A percentile compares a stretch with the other conserved stretches of the same genome.
Conservation (phyloP, 2,113 vertebrate genomes). For the Sakesphorus luctuosus region DNA sequence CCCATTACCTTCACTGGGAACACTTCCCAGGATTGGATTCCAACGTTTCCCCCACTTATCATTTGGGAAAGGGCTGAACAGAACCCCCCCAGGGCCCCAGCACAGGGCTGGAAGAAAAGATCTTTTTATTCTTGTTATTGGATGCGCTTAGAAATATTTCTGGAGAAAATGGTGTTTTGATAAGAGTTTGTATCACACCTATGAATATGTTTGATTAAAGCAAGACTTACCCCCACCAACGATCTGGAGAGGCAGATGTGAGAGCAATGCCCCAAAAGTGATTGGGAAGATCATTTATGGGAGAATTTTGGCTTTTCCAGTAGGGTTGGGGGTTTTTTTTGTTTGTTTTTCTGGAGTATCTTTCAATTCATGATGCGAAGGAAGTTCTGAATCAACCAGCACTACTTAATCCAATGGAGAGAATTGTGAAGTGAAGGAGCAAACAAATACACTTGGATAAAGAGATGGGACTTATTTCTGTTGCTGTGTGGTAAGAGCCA, state of each 20-base stretch:
- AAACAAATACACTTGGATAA: neutral
- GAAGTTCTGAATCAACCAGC: neutral
- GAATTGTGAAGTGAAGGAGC: neutral
- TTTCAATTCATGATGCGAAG: neutral
- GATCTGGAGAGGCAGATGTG: neutral
- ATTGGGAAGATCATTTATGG: neutral
- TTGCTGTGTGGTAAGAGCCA: rapidly evolving
- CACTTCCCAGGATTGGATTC: neutral
- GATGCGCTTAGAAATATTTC: neutral
- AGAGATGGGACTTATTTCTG: neutral
- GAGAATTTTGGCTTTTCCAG: neutral
- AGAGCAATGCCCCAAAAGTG: neutral
- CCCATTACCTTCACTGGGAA: neutral
- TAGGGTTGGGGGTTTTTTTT: too few species aligned
- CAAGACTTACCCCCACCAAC: neutral
- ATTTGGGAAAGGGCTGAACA: neutral
- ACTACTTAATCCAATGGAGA: neutral
- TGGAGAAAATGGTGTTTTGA: neutral
- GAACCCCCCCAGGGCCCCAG: neutral
- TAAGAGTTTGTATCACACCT: neutral
- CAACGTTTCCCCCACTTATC: neutral
- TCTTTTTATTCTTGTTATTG: neutral
- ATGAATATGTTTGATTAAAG: neutral
- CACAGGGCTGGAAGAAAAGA: neutral
- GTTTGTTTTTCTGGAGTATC: too few species aligned